These are phyloP conservation scores for Stenodema calcarata DNA, from an alignment of 2,888 invertebrate genomes.

Conservation along the genomic window DNA sequence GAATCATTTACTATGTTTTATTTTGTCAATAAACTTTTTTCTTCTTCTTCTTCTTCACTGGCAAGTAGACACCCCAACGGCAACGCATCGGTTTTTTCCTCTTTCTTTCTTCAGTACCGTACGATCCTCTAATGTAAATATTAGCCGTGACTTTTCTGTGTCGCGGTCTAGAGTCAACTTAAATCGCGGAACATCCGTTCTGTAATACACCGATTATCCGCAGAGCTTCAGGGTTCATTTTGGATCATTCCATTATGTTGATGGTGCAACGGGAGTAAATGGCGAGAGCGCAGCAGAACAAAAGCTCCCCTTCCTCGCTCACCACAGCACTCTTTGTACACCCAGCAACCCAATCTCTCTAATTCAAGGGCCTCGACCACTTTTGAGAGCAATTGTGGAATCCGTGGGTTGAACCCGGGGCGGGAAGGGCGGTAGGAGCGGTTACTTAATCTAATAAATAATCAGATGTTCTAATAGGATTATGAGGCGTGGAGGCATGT, in stretches of 20 bases:
- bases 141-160: too few species aligned
- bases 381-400: conserved; percentile 14
- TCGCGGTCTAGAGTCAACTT: neutral
- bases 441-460: conserved; percentile 46
- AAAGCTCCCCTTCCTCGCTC: neutral
- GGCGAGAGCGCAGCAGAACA: neutral
- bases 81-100: too few species aligned
- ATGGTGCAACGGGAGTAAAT: neutral
- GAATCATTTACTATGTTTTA: too few species aligned
- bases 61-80: too few species aligned
- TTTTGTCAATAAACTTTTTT: too few species aligned
- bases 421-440: neutral
- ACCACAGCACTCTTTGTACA: neutral
- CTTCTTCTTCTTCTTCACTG: too few species aligned
- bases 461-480: conserved; percentile 47
- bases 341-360: neutral
- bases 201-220: too few species aligned
- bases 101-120: too few species aligned
- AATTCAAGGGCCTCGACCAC: conserved; percentile 28
- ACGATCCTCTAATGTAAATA: too few species aligned
- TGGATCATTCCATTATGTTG: neutral
- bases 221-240: neutral
- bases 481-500: conserved; percentile 41
- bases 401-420: neutral
- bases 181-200: too few species aligned